A percentile compares a stretch with the other conserved stretches of the same genome.
Evolutionary conservation across 2,113 vertebrate species (phyloP).

Genomic region (Melanocharis versteri): DNA sequence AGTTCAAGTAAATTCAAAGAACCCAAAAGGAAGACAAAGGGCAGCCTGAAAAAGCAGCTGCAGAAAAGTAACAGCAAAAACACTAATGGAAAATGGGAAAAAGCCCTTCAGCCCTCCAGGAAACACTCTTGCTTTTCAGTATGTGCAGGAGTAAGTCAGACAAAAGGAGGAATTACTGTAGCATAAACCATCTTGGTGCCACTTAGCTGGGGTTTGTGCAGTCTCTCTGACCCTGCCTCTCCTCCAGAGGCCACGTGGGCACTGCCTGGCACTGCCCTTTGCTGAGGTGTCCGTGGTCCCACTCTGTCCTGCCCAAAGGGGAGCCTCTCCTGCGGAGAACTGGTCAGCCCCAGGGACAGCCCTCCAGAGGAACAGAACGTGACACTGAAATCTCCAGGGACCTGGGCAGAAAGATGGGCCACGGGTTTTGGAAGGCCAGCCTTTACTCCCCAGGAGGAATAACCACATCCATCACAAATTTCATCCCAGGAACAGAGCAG

Average conservation of each 20-base stretch:
- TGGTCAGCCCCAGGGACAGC: not conserved
- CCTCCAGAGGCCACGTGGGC: not conserved
- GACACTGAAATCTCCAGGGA: not conserved
- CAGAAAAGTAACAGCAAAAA: not conserved
- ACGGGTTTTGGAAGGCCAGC: rapidly evolving
- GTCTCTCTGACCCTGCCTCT: not conserved
- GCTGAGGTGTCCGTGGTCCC: rapidly evolving
- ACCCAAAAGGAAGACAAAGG: not conserved
- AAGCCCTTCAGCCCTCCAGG: constrained; percentile 33
- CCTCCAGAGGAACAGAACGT: rapidly evolving
- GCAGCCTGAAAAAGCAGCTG: not conserved
- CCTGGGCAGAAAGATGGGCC: rapidly evolving
- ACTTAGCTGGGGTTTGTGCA: not conserved
- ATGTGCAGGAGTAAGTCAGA: not conserved
- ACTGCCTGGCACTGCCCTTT: not conserved
- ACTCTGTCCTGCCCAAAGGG: not conserved
- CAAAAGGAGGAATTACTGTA: constrained; percentile 32
- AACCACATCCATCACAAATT: not conserved
- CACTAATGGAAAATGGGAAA: constrained; percentile 35
- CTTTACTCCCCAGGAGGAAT: not conserved
- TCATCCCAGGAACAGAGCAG: not conserved
- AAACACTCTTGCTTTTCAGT: constrained; percentile 24
- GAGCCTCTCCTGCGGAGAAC: not conserved
- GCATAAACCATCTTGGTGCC: constrained; percentile 23
- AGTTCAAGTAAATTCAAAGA: not conserved